These are phyloP conservation scores for Lepilemur septentrionalis DNA, from an alignment of 2,797 vertebrate genomes.

Conservation along the genomic window DNA sequence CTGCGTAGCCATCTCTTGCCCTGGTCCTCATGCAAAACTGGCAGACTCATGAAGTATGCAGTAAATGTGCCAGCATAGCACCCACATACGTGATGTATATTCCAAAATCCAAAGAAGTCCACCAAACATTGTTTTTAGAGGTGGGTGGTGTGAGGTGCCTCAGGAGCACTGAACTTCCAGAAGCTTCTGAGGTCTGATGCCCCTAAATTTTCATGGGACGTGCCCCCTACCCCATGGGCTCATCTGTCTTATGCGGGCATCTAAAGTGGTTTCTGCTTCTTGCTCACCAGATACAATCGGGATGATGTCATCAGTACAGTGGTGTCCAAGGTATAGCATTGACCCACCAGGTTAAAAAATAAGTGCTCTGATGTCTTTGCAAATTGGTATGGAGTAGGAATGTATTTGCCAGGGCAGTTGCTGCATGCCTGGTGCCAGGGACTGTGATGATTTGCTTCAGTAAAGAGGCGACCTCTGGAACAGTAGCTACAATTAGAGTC, in stretches of 20 bases:
- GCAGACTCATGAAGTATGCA: not conserved
- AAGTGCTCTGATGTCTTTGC: not conserved
- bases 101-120: not conserved
- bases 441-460: not conserved
- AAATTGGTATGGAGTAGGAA: not conserved
- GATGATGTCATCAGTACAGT: not conserved
- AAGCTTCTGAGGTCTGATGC: not conserved
- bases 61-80: not conserved
- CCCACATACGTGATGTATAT: not conserved
- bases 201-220: not conserved
- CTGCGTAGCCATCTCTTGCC: not conserved
- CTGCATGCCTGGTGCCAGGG: not conserved
- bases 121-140: not conserved
- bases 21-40: not conserved
- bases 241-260: not conserved
- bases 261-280: not conserved
- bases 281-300: not conserved
- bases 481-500: not conserved
- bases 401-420: not conserved
- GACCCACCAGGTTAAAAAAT: not conserved
- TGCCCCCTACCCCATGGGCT: not conserved
- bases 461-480: not conserved
- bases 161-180: not conserved
- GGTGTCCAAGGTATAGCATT: not conserved
- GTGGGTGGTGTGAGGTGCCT: not conserved